Evolutionary conservation across 2,113 vertebrate species (phyloP), one percentile per base, ranked within the genome.

Genomic region (Taurulus bubalis): DNA sequence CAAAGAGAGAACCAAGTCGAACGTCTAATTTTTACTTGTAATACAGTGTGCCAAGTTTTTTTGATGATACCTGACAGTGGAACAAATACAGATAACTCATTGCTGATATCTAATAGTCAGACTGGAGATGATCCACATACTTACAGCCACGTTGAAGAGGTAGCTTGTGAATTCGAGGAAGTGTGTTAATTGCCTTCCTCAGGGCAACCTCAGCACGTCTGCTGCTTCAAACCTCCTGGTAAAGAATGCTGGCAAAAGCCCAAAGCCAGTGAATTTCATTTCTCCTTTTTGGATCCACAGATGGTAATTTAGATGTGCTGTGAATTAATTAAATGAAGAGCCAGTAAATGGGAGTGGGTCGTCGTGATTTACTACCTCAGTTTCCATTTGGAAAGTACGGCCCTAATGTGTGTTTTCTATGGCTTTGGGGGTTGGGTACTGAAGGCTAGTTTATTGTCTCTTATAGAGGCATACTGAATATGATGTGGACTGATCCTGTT

Each of bases 301-400:
- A 89, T 87, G 78, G 75, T 75, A 70, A 90, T 88, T 88, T 70
- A 84, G 77, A 90, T 89, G 76, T 30, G 55, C 47, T 49, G 84
- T 32, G 53, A 87, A 84, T 79, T 89, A 58, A 92, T 92, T 86
- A 85, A 80, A 90, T 28, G 71, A 66, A 82, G 72, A 87, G 75
- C 14, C 28, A 38, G 67, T 79, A 71, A 87, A 87, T 83, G 79
- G 80, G 66, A 75, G 80, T 18, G 1, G 42, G 72, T 26, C 74
- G 85, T 72, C 4, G 15, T 90, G 87, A 93, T 92, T 92, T 90
- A 93, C 71, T 49, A 42, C 47, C 77, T 68, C 59, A 24, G 56
- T 53, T 47, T 88, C 67, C 80, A 82, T 88, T 81, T 85, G 55
- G 24, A 76, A 63, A 72, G 24, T 66, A 70, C 30, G 34, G 56